A percentile compares a stretch with the other conserved stretches of the same genome.
Evolutionary conservation across 2,888 invertebrate species (phyloP).

Genomic region (Eremobia ochroleuca): DNA sequence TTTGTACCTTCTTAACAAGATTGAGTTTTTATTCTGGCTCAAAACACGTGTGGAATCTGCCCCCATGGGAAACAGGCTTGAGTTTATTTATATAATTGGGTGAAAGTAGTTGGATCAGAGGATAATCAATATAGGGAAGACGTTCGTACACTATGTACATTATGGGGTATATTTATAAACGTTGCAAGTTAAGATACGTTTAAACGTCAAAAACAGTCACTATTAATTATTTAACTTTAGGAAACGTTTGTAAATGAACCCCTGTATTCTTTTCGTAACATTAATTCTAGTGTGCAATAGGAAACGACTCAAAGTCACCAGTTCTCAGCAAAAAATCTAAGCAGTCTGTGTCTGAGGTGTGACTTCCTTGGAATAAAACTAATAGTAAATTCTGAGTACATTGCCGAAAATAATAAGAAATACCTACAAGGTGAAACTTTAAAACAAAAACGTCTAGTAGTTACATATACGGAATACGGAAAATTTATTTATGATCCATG

Average conservation of each 20-base stretch:
- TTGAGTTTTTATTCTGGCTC: background rate
- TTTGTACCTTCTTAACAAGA: background rate
- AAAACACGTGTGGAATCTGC: background rate
- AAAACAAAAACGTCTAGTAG: background rate
- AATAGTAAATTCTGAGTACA: background rate
- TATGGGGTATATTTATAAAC: no score
- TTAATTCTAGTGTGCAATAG: background rate
- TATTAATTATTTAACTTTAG: no score
- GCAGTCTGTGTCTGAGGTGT: slow-evolving; percentile 1
- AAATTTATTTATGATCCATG: slow-evolving; percentile 29
- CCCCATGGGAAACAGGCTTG: no score
- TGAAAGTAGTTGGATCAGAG: background rate
- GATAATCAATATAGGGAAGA: no score
- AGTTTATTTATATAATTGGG: background rate
- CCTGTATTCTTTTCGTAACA: background rate
- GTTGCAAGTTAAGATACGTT: no score
- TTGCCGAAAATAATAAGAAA: slow-evolving; percentile 5
- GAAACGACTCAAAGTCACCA: background rate
- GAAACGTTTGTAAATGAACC: no score
- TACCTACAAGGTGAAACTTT: background rate
- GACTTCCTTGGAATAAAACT: background rate
- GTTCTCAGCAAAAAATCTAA: slow-evolving; percentile 3
- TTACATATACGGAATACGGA: slow-evolving; percentile 16
- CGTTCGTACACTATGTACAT: background rate
- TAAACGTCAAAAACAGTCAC: no score